Base-by-base conservation (phyloP, 53 echinoderm and acorn worm genomes). In the Crossaster papposus region DNA sequence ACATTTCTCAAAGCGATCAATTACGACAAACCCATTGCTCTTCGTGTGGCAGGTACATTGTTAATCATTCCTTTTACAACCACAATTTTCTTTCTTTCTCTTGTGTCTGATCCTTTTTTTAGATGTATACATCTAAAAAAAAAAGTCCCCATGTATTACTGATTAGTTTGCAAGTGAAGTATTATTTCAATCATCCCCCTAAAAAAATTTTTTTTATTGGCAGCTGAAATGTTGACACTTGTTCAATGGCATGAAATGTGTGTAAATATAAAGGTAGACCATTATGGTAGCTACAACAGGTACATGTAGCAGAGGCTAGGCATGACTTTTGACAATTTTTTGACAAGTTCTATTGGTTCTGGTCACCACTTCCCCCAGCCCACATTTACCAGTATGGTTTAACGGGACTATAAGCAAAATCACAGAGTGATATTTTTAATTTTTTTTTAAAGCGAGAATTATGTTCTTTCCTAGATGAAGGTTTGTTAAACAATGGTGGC, bases 321-420 rank as follows among this genome's bases (percentile, higher is more conserved):
- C 65, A 38, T 65, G 65, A 82, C 68, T 81, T 65, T 32, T 44
- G 44, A 44, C 44, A 44, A 44, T 44, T 44, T n/a, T 44, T 34
- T 35, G 38, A 37, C 37, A 64, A 82, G 38, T 82, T 26, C 35
- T 82, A 28, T 82, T 82, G 22, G 82, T 82, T 82, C 64, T 64
- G 36, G 11, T 34, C 22, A n/a, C n/a, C n/a, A n/a, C n/a, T n/a
- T n/a, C n/a, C n/a, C n/a, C 36, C 65, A 82, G 65, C 82, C 28
- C n/a, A 11, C 4, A 35, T 32, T 82, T 65, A 26, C 36, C 64
- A 23, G 6, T 31, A 32, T 80, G n/a, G n/a, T 62, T 54, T 33
- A 58, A 28, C 22, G 68, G 68, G 62, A 28, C 52, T 31, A 54
- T 29, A 20, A 7, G 80, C 28, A 24, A 80, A 55, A 32, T 4